Base-by-base conservation (phyloP, 2,888 invertebrate genomes). In the Baronia brevicornis region DNA sequence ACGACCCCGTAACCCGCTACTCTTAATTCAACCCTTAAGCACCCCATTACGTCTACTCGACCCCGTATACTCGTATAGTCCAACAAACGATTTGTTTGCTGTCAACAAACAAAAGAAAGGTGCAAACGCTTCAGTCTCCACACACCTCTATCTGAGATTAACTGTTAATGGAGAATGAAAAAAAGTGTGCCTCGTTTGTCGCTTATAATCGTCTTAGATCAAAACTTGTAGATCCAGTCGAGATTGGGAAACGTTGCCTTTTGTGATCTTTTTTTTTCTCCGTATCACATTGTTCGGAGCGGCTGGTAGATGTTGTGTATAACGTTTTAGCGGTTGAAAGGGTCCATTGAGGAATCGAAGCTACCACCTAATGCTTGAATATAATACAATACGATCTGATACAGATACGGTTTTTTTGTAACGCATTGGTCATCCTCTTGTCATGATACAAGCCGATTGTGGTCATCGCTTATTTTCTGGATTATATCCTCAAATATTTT, bases 31-130 rank as follows among this genome's bases (percentile, higher is more conserved):
- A 73, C 78, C 77, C 79, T 69, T 65, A 59, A 75, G 62, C 68
- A 71, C 68, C 68, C 64, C 66, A 69, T 71, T 72, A 67, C 58
- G 51, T 54, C 44, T n/a, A n/a, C 51, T 53, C 68, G 62, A 71
- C 72, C 74, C 70, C 62, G 54, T 49, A 45, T 40, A 50, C 47
- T 8, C 23, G 23, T 32, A 43, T 38, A 57, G 52, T 55, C 54
- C 65, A 71, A 71, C 72, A 75, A 77, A 79, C 79, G 74, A 82
- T 84, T 80, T 82, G 82, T 82, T 84, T 79, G 72, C 69, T 68
- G 79, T 74, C 78, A 78, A 69, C 71, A 70, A 70, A 82, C 78
- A 82, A 80, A 61, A 61, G 67, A 65, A 68, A 78, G 77, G 78
- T 78, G 77, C 62, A 65, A 75, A 71, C 51, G 51, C 40, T 43